Conservation (phyloP, 2,113 vertebrate genomes). For the Clupea harengus region DNA sequence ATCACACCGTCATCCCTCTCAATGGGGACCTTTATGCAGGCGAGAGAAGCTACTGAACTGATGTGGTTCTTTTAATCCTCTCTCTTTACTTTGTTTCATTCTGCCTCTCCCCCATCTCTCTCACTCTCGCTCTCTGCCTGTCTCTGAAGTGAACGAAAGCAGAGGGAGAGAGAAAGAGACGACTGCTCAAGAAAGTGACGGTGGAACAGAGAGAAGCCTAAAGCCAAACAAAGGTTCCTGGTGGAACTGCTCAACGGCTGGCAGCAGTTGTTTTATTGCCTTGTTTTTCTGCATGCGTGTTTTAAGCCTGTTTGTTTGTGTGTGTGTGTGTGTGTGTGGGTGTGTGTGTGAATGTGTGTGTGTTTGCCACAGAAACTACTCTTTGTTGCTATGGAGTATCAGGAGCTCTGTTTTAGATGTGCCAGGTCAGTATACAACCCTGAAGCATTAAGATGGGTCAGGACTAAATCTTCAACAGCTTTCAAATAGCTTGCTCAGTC, state of each 20-base stretch:
- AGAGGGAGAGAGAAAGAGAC: constrained; percentile 47
- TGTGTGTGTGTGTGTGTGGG: constrained; percentile 14
- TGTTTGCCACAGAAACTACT: background rate
- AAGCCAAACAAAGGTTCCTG: constrained; percentile 47
- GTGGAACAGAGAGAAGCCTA: constrained; percentile 28
- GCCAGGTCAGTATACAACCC: background rate
- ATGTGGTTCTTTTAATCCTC: constrained; percentile 36
- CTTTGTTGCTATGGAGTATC: background rate
- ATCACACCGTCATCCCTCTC: constrained; percentile 48
- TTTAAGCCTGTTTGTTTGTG: constrained; percentile 6
- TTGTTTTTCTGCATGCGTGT: constrained; percentile 18
- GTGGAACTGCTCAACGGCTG: background rate
- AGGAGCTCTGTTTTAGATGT: background rate
- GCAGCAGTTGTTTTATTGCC: constrained; percentile 33
- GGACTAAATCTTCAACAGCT: background rate
- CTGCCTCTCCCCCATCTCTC: background rate
- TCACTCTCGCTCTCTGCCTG: background rate
- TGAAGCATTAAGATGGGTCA: background rate
- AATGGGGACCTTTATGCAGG: constrained; percentile 58
- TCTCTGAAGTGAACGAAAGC: constrained; percentile 46
- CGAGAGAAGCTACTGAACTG: constrained; percentile 52
- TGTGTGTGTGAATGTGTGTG: constrained; percentile 2
- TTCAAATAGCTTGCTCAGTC: background rate
- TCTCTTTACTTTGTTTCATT: background rate
- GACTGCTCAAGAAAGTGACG: constrained; percentile 34